Conservation (phyloP, 2,888 invertebrate species). For the Cephus nigrinus region DNA sequence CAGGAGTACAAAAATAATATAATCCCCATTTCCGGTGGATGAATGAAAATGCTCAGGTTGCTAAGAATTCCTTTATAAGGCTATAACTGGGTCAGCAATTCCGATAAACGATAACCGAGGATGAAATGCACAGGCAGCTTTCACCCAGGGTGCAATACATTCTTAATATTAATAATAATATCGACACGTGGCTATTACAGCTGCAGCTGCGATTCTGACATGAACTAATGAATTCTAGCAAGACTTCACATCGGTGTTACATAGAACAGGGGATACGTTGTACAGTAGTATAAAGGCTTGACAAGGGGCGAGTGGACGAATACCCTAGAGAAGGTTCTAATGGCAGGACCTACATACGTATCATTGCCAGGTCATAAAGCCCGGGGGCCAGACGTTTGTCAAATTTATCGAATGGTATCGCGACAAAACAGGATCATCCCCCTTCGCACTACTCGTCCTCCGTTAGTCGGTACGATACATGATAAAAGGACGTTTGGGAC, state of each 20-base stretch:
- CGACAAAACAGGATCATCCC: slow-evolving; percentile 7
- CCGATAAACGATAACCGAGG: not conserved
- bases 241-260: slow-evolving; percentile 8
- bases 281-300: slow-evolving; percentile 14
- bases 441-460: not conserved
- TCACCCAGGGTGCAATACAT: not conserved
- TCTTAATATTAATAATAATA: slow-evolving; percentile 46
- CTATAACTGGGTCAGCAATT: not conserved
- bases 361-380: slow-evolving; percentile 17
- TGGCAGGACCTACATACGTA: slow-evolving; percentile 2
- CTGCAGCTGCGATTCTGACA: slow-evolving; percentile 42
- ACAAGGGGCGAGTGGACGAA: not conserved
- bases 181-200: slow-evolving; percentile 39
- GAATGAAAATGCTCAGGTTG: not conserved
- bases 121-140: not conserved
- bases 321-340: not conserved
- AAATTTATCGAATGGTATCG: slow-evolving; percentile 17
- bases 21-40: not conserved
- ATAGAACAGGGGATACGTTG: slow-evolving; percentile 17
- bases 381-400: slow-evolving; percentile 7
- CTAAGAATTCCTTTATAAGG: not conserved
- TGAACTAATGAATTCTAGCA: slow-evolving; percentile 43
- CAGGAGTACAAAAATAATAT: not conserved
- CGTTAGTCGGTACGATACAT: not conserved
- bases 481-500: not conserved